These are phyloP conservation scores for Ochotona curzoniae DNA, from an alignment of 2,113 vertebrate genomes.

Conservation along the genomic window DNA sequence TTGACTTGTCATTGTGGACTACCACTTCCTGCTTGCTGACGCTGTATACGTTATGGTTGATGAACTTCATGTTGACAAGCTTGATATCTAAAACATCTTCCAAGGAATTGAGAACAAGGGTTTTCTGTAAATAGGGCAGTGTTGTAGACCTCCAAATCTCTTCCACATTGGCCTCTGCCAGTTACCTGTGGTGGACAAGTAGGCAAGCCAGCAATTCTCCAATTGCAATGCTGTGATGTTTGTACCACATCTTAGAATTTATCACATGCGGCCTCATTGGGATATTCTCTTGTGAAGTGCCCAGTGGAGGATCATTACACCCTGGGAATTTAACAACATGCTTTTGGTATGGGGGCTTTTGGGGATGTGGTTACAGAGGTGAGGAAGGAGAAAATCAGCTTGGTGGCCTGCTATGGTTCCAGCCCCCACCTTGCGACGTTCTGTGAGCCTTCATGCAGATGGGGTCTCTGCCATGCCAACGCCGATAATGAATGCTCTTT, in stretches of 20 bases:
- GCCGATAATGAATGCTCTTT: not conserved
- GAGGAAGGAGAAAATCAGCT: slow-evolving; percentile 90
- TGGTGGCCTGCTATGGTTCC: too few relatives aligned
- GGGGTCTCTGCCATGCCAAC: too few relatives aligned
- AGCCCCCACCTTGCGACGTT: too few relatives aligned
- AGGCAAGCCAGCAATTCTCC: slow-evolving; percentile 90
- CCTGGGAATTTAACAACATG: slow-evolving; percentile 87
- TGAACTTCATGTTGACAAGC: slow-evolving; percentile 88
- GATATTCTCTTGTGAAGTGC: slow-evolving; percentile 81
- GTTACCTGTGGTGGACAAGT: slow-evolving; percentile 85
- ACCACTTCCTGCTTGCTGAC: slow-evolving; percentile 91
- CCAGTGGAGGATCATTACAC: slow-evolving; percentile 84
- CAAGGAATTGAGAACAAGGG: slow-evolving; percentile 89
- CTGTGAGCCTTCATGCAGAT: too few relatives aligned
- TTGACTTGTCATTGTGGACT: slow-evolving; percentile 90
- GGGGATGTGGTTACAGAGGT: slow-evolving; percentile 89
- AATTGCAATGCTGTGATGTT: slow-evolving; percentile 92
- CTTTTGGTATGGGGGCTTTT: slow-evolving; percentile 79
- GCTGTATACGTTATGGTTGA: slow-evolving; percentile 90
- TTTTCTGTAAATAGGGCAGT: slow-evolving; percentile 87
- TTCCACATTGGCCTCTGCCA: slow-evolving; percentile 89
- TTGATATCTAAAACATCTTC: slow-evolving; percentile 89
- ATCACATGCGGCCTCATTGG: slow-evolving; percentile 84
- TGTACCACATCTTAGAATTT: slow-evolving; percentile 91
- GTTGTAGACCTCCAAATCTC: slow-evolving; percentile 92